Conservation (phyloP, 2,113 vertebrate genomes). For the Heterotis niloticus region DNA sequence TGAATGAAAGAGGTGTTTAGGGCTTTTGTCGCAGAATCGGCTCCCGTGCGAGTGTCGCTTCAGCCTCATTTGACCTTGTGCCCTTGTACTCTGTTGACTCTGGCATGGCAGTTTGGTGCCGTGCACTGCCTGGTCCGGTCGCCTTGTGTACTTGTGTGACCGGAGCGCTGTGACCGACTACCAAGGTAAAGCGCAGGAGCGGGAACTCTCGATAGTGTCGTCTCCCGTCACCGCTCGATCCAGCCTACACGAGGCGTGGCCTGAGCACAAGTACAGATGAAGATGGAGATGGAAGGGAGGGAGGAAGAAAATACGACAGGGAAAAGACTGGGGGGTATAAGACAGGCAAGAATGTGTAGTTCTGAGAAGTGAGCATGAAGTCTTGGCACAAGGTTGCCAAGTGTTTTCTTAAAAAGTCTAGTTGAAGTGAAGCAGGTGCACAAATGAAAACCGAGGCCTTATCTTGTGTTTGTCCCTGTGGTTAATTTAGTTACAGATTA, state of each 20-base stretch:
- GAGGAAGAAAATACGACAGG: background rate
- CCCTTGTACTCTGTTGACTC: no score
- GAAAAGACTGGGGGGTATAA: conserved; percentile 8
- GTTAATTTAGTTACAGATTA: conserved; percentile 29
- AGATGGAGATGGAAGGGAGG: background rate
- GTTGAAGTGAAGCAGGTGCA: conserved; percentile 18
- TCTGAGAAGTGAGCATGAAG: conserved; percentile 21
- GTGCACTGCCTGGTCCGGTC: no score
- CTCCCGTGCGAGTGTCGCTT: no score
- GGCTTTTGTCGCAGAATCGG: no score
- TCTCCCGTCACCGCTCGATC: background rate
- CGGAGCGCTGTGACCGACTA: background rate
- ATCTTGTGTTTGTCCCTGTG: conserved; percentile 19
- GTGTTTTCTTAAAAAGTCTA: background rate
- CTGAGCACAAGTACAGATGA: background rate
- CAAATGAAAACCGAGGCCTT: conserved; percentile 25
- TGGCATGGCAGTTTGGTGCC: no score
- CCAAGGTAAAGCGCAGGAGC: background rate
- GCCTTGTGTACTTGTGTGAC: background rate
- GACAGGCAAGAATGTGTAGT: background rate
- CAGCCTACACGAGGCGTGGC: background rate
- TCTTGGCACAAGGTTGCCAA: conserved; percentile 29
- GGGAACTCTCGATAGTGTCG: no score
- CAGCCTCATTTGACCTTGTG: no score
- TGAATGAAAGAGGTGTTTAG: no score